A percentile compares a stretch with the other conserved stretches of the same genome.
These are phyloP conservation scores for Drosophila buzzatii DNA, from an alignment of 2,888 invertebrate species.

Conservation along the genomic window DNA sequence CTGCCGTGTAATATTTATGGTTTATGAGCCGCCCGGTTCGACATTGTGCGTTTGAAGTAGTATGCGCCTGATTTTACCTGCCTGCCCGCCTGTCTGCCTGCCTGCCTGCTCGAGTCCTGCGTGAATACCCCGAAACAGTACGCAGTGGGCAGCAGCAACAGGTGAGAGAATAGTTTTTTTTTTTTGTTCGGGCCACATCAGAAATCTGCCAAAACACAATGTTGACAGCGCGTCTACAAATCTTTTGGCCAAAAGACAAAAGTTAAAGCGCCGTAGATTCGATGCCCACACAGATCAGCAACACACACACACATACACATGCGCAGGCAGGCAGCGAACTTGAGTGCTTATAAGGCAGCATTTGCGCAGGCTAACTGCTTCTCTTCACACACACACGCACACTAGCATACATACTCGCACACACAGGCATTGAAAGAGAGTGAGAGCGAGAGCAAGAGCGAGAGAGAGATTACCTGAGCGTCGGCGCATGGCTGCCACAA, in stretches of 20 bases:
- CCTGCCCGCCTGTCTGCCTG: conserved; percentile 49
- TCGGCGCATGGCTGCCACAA: conserved; percentile 29
- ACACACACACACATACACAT: conserved; percentile 15
- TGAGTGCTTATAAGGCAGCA: conserved; percentile 76
- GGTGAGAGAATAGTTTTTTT: conserved; percentile 57
- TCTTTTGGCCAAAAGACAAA: conserved; percentile 72
- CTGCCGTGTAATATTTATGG: conserved; percentile 45
- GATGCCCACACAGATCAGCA: conserved; percentile 72
- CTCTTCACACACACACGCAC: conserved; percentile 32
- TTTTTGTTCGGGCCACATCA: conserved; percentile 16
- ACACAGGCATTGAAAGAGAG: conserved; percentile 21
- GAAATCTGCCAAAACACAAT: conserved; percentile 61
- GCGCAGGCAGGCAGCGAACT: conserved; percentile 56
- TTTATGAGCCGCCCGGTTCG: conserved; percentile 40
- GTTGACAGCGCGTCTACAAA: conserved; percentile 68
- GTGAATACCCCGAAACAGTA: conserved; percentile 61
- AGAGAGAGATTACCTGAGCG: conserved; percentile 57
- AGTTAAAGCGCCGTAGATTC: conserved; percentile 66
- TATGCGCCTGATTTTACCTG: conserved; percentile 65
- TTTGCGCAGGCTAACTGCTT: conserved; percentile 45
- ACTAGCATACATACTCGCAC: conserved; percentile 22
- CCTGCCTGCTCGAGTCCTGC: conserved; percentile 55
- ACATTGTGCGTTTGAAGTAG: conserved; percentile 55
- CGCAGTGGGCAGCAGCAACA: conserved; percentile 48
- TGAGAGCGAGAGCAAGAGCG: conserved; percentile 15